Evolutionary conservation across 2,113 vertebrate genomes (phyloP).

Genomic region (Pluvialis apricaria): DNA sequence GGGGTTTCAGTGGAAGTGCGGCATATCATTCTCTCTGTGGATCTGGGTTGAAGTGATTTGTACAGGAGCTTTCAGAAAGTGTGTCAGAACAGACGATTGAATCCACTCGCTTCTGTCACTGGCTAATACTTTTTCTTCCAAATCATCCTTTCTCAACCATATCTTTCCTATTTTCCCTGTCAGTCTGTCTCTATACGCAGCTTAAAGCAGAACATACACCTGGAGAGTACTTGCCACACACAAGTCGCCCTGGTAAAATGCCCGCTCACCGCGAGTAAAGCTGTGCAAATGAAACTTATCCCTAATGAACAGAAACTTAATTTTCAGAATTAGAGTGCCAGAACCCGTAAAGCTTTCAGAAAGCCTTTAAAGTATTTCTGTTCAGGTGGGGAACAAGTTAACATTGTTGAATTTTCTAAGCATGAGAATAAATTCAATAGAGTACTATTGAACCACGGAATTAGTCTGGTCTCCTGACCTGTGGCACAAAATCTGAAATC

Average conservation of each 20-base stretch:
- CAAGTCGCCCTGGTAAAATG: neutral
- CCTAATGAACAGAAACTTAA: neutral
- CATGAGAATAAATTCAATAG: neutral
- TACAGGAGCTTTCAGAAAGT: neutral
- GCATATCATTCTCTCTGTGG: neutral
- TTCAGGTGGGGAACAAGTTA: conserved; percentile 37
- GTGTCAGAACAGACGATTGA: neutral
- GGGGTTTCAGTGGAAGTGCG: neutral
- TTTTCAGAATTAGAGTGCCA: conserved; percentile 8
- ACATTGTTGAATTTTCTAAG: conserved; percentile 20
- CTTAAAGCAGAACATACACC: neutral
- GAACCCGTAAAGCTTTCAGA: neutral
- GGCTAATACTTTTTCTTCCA: neutral
- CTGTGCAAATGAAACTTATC: neutral
- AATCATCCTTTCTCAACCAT: neutral
- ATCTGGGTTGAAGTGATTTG: neutral
- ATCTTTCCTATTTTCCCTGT: neutral
- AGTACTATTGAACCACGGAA: neutral
- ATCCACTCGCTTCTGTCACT: neutral
- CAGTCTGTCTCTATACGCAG: neutral
- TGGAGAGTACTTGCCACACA: neutral
- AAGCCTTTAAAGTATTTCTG: conserved; percentile 42
- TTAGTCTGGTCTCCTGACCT: conserved; percentile 41
- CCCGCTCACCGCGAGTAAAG: neutral
- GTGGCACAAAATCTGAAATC: neutral